Evolutionary conservation across 23 tunicate species (phyloP), one percentile per base, ranked within the genome.

Genomic region (Ciona savignyi): DNA sequence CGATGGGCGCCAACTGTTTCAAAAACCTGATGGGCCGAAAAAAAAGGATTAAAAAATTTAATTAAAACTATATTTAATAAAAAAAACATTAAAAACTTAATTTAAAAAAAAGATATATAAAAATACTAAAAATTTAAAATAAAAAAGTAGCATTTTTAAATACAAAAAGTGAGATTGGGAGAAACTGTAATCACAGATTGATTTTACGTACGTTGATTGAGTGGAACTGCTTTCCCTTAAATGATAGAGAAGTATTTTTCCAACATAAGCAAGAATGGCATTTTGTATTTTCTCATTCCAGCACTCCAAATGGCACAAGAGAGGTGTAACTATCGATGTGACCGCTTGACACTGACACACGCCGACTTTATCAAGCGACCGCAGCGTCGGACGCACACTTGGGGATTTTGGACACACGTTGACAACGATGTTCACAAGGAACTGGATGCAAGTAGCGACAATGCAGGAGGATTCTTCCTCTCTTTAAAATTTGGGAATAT

Each of bases 231-330:
- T 63, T 25, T 22, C 67, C 28, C 4, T 63, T 32, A 60, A 85
- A 33, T 78, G 83, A 51, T 84, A 76, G n/a, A 84, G 80, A 42
- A 91, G 3, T 27, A 84, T 60, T 73, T 80, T 80, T 20, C 84
- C 84, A 21, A 84, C 77, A 28, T 80, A 34, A 1, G 86, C 85
- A 22, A 91, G 62, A 25, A 72, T 69, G 19, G 70, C 29, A 34
- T 81, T 81, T 60, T 91, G 97, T 29, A 56, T 65, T 26, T 60
- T 62, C 23, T 78, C 76, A 27, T 60, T 65, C 86, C 90, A 79
- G 23, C 30, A 65, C 0, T 85, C 84, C 71, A 91, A 34, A 56
- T 70, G 64, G 63, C 82, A 80, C n/a, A 91, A 77, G 65, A 91
- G 49, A 27, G 90, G 97, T 6, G 70, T 71, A 32, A 91, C 66